Base-by-base conservation (phyloP, 37 sponge, comb jelly and placozoan genomes). In the Tethya wilhelma region DNA sequence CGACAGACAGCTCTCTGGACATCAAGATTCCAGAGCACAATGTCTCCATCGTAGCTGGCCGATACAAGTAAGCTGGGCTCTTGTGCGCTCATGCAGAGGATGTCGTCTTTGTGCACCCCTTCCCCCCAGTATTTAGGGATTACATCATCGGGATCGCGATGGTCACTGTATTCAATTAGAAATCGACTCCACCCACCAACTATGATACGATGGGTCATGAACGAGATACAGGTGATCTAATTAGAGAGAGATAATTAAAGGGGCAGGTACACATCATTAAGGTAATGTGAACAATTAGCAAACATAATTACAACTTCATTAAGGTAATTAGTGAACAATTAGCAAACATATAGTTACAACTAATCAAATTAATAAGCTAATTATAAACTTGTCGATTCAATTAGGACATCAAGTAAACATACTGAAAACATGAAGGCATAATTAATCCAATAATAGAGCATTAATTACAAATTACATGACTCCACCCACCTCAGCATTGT, bases 11-110 rank as follows among this genome's bases (percentile, higher is more conserved):
- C 23, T 39, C 78, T 84, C 42, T 91, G 80, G 5, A 30, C 56
- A 78, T 86, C 89, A 9, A 89, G 29, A 36, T 91, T 81, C 96
- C 96, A 95, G 28, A 95, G 49, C 38, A 89, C 46, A 4, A 95
- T 86, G 57, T 92, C 87, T 4, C 96, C 96, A 58, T 95, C 87
- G 67, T 89, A 95, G 65, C 83, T 78, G 43, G 81, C 93, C 0
- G 93, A 85, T 11, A 79, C 93, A 6, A 95, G 64, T 0, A 85
- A 26, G 79, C 81, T 74, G 44, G 90, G 87, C 38, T 75, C 87
- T 45, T 79, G 79, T 25, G 74, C 64, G 26, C 91, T 80, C 73
- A 94, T 73, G 59, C 95, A 92, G 39, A 97, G 80, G 29, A 97
- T 87, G 68, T 97, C 98, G 49, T 97, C 98, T 0, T 59, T 36